Evolutionary conservation across 37 sponge, comb jelly and placozoan species (phyloP).

Genomic region (Diacarnus erythraeanus): DNA sequence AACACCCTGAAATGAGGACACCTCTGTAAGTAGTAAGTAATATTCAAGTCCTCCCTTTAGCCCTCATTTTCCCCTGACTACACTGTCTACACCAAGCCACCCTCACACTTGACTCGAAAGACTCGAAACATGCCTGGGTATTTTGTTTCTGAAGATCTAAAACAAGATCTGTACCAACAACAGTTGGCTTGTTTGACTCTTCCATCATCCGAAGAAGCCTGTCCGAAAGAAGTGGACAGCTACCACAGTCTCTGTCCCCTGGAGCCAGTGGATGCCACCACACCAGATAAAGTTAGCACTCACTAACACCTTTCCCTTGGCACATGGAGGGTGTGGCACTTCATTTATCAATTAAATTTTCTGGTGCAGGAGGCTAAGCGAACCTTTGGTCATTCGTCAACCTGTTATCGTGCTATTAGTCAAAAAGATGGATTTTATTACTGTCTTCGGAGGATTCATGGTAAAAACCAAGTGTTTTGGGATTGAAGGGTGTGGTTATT

Average conservation of each 20-base stretch:
- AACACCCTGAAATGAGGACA: no score
- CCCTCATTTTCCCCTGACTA: conserved; percentile 20
- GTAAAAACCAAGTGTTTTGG: conserved; percentile 7
- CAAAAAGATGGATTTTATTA: conserved; percentile 55
- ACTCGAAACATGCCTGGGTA: neutral
- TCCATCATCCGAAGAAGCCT: neutral
- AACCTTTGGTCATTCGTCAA: conserved; percentile 66
- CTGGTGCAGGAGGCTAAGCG: conserved; percentile 29
- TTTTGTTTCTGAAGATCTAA: conserved; percentile 20
- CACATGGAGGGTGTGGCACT: no score
- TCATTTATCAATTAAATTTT: no score
- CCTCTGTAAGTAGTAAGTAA: no score
- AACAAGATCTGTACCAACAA: conserved; percentile 30
- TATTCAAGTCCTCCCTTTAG: neutral
- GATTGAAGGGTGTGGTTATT: conserved; percentile 7
- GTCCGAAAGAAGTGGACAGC: conserved; percentile 70
- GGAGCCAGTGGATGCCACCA: conserved; percentile 43
- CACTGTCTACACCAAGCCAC: conserved; percentile 14
- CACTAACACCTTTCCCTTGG: neutral
- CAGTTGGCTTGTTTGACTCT: conserved; percentile 24
- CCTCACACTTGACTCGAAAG: conserved; percentile 6
- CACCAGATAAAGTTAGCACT: conserved; percentile 28
- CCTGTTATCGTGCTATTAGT: conserved; percentile 70
- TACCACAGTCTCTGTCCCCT: conserved; percentile 79
- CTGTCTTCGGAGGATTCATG: conserved; percentile 27